Conservation (phyloP, 2,113 vertebrate species). For the Rhinolophus ferrumequinum region DNA sequence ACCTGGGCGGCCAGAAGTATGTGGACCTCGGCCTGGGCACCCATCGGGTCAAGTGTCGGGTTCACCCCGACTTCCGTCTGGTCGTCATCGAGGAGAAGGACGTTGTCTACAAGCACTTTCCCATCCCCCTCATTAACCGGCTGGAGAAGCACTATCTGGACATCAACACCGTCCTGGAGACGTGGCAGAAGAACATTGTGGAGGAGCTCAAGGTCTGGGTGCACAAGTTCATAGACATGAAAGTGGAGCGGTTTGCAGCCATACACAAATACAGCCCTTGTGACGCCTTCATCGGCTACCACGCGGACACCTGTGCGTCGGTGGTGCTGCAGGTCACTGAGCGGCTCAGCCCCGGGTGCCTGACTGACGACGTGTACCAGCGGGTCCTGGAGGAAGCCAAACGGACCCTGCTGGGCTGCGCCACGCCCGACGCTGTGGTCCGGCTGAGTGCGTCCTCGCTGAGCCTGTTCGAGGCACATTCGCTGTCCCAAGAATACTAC, state of each 20-base stretch:
- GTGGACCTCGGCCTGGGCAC: constrained; percentile 97
- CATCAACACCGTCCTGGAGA: constrained; percentile 90
- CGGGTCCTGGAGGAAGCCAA: constrained; percentile 83
- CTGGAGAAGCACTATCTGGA: constrained; percentile 98
- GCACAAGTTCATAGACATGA: constrained; percentile 78
- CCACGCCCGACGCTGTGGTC: constrained; percentile 94
- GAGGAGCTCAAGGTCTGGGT: constrained; percentile 89
- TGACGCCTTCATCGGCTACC: constrained; percentile 95
- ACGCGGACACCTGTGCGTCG: constrained; percentile 93
- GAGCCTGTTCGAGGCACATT: constrained; percentile 73
- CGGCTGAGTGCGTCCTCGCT: constrained; percentile 84
- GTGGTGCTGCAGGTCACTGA: constrained; percentile 90
- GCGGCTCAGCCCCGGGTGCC: constrained; percentile 61
- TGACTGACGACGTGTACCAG: constrained; percentile 62
- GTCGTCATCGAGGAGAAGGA: constrained; percentile 96
- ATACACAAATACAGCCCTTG: constrained; percentile 85
- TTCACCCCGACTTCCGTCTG: constrained; percentile 92
- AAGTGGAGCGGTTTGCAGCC: constrained; percentile 42
- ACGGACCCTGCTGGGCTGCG: constrained; percentile 90
- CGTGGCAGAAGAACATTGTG: constrained; percentile 86
- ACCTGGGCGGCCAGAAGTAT: constrained; percentile 95
- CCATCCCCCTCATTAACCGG: constrained; percentile 97
- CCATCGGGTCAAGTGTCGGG: constrained; percentile 97
- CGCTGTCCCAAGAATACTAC: constrained; percentile 87
- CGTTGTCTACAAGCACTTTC: constrained; percentile 94